Base-by-base conservation (phyloP, 2,113 vertebrate genomes). In the Semnopithecus entellus region DNA sequence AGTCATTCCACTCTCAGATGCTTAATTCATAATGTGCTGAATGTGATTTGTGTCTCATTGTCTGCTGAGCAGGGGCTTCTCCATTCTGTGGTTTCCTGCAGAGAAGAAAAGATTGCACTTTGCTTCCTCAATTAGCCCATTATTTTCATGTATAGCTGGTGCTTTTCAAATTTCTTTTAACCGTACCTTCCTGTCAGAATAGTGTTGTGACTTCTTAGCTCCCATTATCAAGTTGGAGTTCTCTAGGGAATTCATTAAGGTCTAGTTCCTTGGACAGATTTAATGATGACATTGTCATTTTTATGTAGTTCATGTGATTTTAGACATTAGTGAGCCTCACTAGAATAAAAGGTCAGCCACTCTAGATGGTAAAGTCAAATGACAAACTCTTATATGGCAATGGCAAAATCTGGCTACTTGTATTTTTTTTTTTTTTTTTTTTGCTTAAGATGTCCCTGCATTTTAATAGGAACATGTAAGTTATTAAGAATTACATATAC, bases 41-140 rank as follows among this genome's bases (percentile, higher is more conserved):
- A 94, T 76, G 95, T 75, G 57, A 57, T 94, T 98, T 97, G 0
- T 52, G 45, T 96, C 97, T 98, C 72, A 57, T 96, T 96, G 81
- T 80, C 87, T 73, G 2, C 72, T 52, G 89, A 98, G 59, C 80
- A 70, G 83, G 95, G 89, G 70, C 94, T 97, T 97, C 95, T 96
- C 87, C 32, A 2, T 55, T 95, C 84, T 80, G 59, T 61, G 13
- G 72, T 79, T 93, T 76, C 95, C 90, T 95, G 66, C 66, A 61
- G 38, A 76, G 96, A 95, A 97, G 97, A 92, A 25, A 97, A 93
- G 96, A 93, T 95, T 88, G 30, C 91, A 91, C 80, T 55, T 86
- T 89, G 79, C 0, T 91, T 97, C 81, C 45, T 84, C 92, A 55
- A 88, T 97, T 96, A 98, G 78, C 57, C 82, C 61, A 0, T 95